phyloP scores from a whole-genome alignment of 2,797 vertebrate species.

The Labroides dimidiatus region DNA sequence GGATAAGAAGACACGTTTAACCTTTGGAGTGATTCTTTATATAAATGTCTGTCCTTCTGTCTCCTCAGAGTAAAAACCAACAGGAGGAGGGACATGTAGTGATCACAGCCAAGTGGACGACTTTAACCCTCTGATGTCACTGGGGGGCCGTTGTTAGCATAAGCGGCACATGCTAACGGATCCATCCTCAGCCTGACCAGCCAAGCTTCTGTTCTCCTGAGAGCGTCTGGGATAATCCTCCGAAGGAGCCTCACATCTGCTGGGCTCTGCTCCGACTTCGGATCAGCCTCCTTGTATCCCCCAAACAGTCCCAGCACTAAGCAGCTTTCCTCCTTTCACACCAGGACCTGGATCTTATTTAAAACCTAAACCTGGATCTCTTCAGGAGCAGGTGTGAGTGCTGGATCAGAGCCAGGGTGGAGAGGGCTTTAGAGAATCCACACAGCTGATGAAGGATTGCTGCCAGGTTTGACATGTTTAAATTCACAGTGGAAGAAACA shows the following conservation, averaged over 20 bases:
- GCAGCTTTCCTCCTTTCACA: constrained; percentile 10
- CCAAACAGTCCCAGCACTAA: background rate
- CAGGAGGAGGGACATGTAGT: background rate
- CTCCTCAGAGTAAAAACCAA: background rate
- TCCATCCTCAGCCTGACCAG: background rate
- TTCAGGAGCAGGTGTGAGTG: constrained; percentile 13
- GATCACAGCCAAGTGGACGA: background rate
- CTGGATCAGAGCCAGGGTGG: constrained; percentile 4
- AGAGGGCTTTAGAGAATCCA: constrained; percentile 7
- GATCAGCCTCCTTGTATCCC: no score
- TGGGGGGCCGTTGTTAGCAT: constrained; percentile 12
- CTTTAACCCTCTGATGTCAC: constrained; percentile 14
- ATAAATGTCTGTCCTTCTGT: background rate
- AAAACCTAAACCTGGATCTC: background rate
- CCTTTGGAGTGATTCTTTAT: no score
- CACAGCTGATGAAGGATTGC: constrained; percentile 6
- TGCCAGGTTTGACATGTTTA: no score
- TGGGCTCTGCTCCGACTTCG: constrained; percentile 12
- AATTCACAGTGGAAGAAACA: no score
- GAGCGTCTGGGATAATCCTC: constrained; percentile 22
- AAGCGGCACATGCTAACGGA: constrained; percentile 23
- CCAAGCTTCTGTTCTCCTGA: constrained; percentile 13
- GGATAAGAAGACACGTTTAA: no score
- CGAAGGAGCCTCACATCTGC: constrained; percentile 13
- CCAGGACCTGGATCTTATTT: constrained; percentile 10